Percentiles rank a stretch among this genome's conserved stretches.
Evolutionary conservation across 1,140 invertebrate species (phyloP).

Genomic region (Camponotus vicinus): DNA sequence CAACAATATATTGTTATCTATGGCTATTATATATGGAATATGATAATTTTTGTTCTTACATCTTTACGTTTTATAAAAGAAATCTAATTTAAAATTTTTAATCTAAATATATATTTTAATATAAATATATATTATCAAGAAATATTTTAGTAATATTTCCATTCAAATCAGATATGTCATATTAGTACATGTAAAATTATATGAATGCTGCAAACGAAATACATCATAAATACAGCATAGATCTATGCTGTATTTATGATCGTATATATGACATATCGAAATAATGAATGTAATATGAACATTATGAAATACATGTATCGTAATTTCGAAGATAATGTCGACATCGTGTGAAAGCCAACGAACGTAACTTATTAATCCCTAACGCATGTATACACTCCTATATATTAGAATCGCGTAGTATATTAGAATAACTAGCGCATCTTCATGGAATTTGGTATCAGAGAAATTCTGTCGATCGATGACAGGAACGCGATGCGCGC

Average conservation of each 20-base stretch:
- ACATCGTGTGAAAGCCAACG: constrained; percentile 1
- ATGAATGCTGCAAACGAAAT: not conserved
- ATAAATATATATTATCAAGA: not conserved
- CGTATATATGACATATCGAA: not conserved
- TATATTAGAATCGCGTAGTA: constrained; percentile 41
- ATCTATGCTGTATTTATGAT: not conserved
- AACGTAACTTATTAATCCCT: constrained; percentile 53
- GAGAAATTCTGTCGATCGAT: constrained; percentile 77
- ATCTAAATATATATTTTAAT: no score
- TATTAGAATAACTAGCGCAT: constrained; percentile 58
- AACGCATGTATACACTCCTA: constrained; percentile 20
- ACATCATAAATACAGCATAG: not conserved
- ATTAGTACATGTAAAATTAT: not conserved
- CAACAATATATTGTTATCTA: not conserved
- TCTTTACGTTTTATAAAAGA: not conserved
- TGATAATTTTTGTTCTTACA: not conserved
- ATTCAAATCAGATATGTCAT: not conserved
- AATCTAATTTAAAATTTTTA: not conserved
- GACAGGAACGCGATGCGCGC: constrained; percentile 53
- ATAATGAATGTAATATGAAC: constrained; percentile 3
- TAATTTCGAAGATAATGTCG: constrained; percentile 3
- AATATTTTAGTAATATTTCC: not conserved
- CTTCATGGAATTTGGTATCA: constrained; percentile 74
- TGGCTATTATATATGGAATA: no score
- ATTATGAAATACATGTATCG: not conserved